Percentiles rank a stretch among this genome's conserved stretches.
These are phyloP conservation scores for Vanessa cardui DNA, from an alignment of 2,888 invertebrate genomes.

Conservation along the genomic window DNA sequence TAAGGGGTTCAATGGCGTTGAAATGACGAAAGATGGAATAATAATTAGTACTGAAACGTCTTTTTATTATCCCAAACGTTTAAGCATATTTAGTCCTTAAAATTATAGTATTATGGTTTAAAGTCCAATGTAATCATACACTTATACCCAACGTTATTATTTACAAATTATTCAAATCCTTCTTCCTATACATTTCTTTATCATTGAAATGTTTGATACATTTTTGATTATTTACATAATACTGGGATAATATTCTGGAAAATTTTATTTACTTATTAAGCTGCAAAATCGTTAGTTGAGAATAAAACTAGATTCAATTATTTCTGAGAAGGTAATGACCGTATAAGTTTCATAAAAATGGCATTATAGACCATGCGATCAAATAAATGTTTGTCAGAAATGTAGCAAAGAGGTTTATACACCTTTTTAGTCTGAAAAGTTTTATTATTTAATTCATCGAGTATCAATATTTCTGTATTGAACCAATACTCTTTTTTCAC, in stretches of 20 bases:
- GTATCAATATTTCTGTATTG: too few species aligned
- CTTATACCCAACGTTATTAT: background rate
- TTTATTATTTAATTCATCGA: too few species aligned
- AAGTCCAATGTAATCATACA: background rate
- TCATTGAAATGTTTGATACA: constrained; percentile 2
- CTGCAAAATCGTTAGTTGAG: too few species aligned
- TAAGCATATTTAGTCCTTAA: background rate
- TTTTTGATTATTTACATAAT: background rate
- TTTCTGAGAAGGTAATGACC: too few species aligned
- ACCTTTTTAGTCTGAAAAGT: too few species aligned
- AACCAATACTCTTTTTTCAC: too few species aligned
- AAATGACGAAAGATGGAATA: constrained; percentile 29
- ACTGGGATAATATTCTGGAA: background rate
- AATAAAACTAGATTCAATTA: too few species aligned
- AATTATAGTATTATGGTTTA: background rate
- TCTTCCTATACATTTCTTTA: background rate
- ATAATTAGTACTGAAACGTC: constrained; percentile 28
- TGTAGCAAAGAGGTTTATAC: too few species aligned
- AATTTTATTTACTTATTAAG: too few species aligned
- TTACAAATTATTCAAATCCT: background rate
- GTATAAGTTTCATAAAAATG: too few species aligned
- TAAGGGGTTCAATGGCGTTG: constrained; percentile 31
- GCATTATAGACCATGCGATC: too few species aligned
- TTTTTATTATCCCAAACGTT: constrained; percentile 38
- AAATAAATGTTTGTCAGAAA: too few species aligned